Base-by-base conservation (phyloP, 2,888 invertebrate genomes). In the Drosophila robusta region DNA sequence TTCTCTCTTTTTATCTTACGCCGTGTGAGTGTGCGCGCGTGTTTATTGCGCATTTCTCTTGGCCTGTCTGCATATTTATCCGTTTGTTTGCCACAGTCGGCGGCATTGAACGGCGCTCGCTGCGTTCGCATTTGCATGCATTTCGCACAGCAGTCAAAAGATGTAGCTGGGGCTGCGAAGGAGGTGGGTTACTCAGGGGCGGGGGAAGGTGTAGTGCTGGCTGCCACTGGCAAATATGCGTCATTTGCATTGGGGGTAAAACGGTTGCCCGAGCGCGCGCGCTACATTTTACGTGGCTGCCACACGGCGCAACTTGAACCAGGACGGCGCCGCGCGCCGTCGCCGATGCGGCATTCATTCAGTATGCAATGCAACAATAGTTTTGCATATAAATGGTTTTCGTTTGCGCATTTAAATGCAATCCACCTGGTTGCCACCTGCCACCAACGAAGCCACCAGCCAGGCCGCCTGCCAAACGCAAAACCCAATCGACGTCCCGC, bases 341-440 rank as follows among this genome's bases (percentile, higher is more conserved):
- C 64, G 63, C 63, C 79, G 75, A 64, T 71, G 67, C 87, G 78
- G 79, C 85, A 85, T 74, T 78, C 81, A 87, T 90, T 90, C 81
- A 49, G 87, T 83, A 90, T 90, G 90, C 87, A 75, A 78, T 80
- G 87, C 80, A 90, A 88, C 82, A 90, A 90, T 86, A 90, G 88
- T 90, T 90, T 90, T 90, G 90, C 90, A 90, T 90, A 90, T 88
- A 90, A 90, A 90, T 90, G 80, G 87, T 80, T 88, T 90, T 89
- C 82, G 83, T 87, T 89, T 76, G 87, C 76, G 89, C 88, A 90
- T 89, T 90, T 90, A 89, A 90, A 90, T 87, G 77, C 85, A 75
- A 89, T 78, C 77, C 75, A 76, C 69, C 75, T 69, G 68, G 44
- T 54, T 72, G 62, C 47, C 52, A 45, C 57, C 51, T 47, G 47